Base-by-base conservation (phyloP, 2,797 vertebrate genomes). In the Sparus aurata region DNA sequence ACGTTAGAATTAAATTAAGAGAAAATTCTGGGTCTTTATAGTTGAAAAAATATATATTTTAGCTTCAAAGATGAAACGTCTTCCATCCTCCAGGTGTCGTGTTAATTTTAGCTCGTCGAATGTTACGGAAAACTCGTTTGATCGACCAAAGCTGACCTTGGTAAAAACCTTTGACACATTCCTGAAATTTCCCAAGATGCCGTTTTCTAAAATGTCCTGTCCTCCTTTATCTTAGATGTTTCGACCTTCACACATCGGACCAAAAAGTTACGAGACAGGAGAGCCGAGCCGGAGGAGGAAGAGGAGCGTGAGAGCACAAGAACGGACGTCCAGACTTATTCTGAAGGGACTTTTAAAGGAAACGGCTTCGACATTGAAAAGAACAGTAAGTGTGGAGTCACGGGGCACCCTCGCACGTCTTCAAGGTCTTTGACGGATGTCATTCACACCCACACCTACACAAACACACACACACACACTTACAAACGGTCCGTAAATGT, bases 311-410 rank as follows among this genome's bases (percentile, higher is more conserved):
- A 87, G 87, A 85, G 60, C 25, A 18, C 18, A 23, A 12, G 53
- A 63, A 11, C 60, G 60, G 82, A 85, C 58, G 53, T 82, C 80
- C 79, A 55, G 46, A 30, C 62, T 62, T 46, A 83, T 52, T 87
- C 90, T 83, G 75, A 76, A 55, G 90, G 89, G 92, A 91, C 77
- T 67, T 52, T 50, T 79, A 76, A 72, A 91, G 90, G 90, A 93
- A 92, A 80, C 43, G 53, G n/a, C 76, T 38, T 38, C 10, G 27
- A 62, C 78, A 30, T 41, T 71, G 84, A 75, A 78, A 74, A 30
- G 54, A 85, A 79, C 61, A 12, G 57, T 61, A 67, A 69, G 79
- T 15, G 73, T 71, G 78, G 79, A 68, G 73, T 71, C 60, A 69
- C 69, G 53, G 43, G 34, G 25, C 63, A 38, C 25, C 60, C 67